These are phyloP conservation scores for Eolophus roseicapilla DNA, from an alignment of 2,113 vertebrate genomes.

Conservation along the genomic window DNA sequence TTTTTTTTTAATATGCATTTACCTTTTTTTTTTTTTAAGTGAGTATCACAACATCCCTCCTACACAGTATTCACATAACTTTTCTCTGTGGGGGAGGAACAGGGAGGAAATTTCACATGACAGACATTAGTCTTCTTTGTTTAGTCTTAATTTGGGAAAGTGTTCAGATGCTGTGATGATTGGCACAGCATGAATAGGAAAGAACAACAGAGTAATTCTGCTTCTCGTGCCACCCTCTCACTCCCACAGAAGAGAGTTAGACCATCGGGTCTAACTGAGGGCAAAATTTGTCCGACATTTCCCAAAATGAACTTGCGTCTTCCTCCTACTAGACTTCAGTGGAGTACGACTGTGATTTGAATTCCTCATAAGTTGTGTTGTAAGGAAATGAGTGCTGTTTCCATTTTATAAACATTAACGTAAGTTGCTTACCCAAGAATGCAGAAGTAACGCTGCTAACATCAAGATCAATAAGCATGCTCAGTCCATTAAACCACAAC, in stretches of 20 bases:
- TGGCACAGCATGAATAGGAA: neutral
- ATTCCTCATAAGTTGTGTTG: neutral
- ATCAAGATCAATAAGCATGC: neutral
- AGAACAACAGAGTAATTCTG: slow-evolving; percentile 1
- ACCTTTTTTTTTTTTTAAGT: neutral
- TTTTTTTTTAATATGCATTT: neutral
- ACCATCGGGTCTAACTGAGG: neutral
- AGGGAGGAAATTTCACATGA: neutral
- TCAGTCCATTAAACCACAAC: neutral
- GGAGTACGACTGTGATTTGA: neutral
- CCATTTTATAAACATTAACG: neutral
- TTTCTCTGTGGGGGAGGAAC: neutral
- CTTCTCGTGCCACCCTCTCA: neutral
- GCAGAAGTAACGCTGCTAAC: neutral
- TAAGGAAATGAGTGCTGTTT: neutral
- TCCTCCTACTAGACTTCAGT: neutral
- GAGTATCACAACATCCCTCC: neutral
- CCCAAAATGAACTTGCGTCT: neutral
- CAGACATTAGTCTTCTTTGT: slow-evolving; percentile 13
- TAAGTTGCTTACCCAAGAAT: neutral
- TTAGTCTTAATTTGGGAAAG: slow-evolving; percentile 21
- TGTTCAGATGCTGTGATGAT: slow-evolving; percentile 10
- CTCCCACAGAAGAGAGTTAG: neutral
- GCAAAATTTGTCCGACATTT: neutral
- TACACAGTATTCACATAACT: neutral